These are phyloP conservation scores for Periphyllus acericola DNA, from an alignment of 2,888 invertebrate genomes.

Conservation along the genomic window DNA sequence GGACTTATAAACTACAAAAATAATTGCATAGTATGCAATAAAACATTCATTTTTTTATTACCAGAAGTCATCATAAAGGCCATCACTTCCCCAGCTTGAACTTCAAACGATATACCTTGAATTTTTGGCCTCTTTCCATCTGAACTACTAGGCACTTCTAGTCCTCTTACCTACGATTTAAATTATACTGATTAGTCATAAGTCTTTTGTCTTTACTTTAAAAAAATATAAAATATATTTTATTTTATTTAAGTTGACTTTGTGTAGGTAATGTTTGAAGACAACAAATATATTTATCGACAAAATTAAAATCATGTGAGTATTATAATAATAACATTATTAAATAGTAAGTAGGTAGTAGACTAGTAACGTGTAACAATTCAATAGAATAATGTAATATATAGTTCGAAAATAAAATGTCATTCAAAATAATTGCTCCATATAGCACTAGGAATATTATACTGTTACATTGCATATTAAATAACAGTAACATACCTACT, in stretches of 20 bases:
- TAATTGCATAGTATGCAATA: constrained; percentile 19
- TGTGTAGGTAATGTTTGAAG: background rate
- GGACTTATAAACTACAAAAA: constrained; percentile 28
- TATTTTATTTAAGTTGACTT: background rate
- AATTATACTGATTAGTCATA: background rate
- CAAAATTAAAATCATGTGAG: background rate
- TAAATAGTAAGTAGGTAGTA: too few species aligned
- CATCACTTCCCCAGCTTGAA: constrained; percentile 88
- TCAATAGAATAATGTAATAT: background rate
- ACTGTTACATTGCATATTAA: too few species aligned
- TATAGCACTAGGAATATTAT: too few species aligned
- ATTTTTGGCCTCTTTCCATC: constrained; percentile 68
- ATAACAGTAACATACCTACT: too few species aligned
- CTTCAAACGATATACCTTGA: constrained; percentile 85
- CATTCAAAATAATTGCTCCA: too few species aligned
- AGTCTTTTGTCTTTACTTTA: too few species aligned
- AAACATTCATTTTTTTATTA: constrained; percentile 58
- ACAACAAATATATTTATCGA: background rate
- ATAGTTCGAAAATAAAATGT: too few species aligned
- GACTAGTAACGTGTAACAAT: background rate
- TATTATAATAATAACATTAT: background rate
- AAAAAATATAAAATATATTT: background rate
- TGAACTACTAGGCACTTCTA: constrained; percentile 73
- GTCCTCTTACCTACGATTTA: constrained; percentile 71
- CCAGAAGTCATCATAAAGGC: constrained; percentile 87